These are phyloP conservation scores for Plutomurus gul DNA, from an alignment of 1,140 invertebrate genomes.

Conservation along the genomic window DNA sequence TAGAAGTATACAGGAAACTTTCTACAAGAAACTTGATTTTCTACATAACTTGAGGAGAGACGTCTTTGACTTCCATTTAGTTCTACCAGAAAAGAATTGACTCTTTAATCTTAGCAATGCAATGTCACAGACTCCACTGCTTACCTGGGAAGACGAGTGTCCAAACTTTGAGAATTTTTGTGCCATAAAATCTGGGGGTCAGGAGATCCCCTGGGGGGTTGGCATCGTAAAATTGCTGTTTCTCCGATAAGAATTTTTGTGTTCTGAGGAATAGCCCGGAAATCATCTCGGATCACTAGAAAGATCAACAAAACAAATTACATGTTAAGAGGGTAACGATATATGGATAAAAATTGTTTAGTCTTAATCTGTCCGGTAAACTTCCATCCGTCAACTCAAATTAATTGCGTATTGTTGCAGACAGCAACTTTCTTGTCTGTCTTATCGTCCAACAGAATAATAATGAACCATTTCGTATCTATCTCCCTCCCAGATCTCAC, in stretches of 20 bases:
- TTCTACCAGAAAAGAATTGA: neutral
- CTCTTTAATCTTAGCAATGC: constrained; percentile 52
- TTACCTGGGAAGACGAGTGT: constrained; percentile 56
- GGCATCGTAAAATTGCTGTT: constrained; percentile 82
- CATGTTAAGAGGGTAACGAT: neutral
- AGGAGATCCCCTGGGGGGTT: constrained; percentile 86
- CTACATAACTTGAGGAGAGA: neutral
- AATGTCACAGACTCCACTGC: constrained; percentile 18
- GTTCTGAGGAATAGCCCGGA: constrained; percentile 83
- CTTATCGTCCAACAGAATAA: constrained; percentile 23
- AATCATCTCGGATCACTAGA: constrained; percentile 91
- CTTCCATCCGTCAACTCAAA: constrained; percentile 4
- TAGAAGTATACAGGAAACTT: too few species aligned
- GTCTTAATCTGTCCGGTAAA: too few species aligned
- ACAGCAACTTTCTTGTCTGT: neutral
- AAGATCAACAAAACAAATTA: constrained; percentile 55
- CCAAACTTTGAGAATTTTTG: constrained; percentile 76
- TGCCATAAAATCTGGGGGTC: constrained; percentile 88
- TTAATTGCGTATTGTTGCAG: constrained; percentile 11
- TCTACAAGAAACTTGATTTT: neutral
- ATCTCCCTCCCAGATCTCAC: neutral
- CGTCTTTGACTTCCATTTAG: neutral
- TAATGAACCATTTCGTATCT: neutral
- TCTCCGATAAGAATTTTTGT: constrained; percentile 88
- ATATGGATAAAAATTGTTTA: too few species aligned